phyloP scores from a whole-genome alignment of 2,113 vertebrate genomes.

The Bos taurus region ARS-UCD2.0 NC_037334.1:50169501-50170000 shows the following conservation, averaged over 20 bases:
- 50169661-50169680: background rate
- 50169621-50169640: background rate
- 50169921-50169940: background rate
- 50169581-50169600: slow-evolving; percentile 4
- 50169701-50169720: background rate
- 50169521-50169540: background rate
- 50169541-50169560: background rate
- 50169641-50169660: background rate
- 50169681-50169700: background rate
- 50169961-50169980: background rate
- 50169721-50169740: background rate
- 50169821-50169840: background rate
- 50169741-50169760: background rate
- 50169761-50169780: background rate
- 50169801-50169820: background rate
- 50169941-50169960: background rate
- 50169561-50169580: slow-evolving; percentile 18
- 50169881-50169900: slow-evolving; percentile 3
- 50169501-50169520: slow-evolving; percentile 43
- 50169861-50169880: background rate
- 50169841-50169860: background rate
- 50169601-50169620: slow-evolving; percentile 36
- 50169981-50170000: background rate
- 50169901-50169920: background rate
- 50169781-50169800: background rate